A percentile compares a stretch with the other conserved stretches of the same genome.
These are phyloP conservation scores for Unio pictorum DNA, from an alignment of 2,888 invertebrate genomes.

Conservation along the genomic window DNA sequence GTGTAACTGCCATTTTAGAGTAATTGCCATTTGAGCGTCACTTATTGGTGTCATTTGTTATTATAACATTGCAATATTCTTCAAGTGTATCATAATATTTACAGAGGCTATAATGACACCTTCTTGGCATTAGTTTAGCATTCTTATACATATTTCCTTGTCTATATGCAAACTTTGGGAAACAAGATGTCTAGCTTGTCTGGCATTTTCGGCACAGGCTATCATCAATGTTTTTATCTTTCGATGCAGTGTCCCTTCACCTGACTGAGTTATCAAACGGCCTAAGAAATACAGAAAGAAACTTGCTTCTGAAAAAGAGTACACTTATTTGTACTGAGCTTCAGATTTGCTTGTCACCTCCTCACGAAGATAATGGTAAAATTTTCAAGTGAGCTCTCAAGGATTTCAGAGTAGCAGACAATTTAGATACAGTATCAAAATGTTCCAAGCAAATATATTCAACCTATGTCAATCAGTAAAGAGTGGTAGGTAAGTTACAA, in stretches of 20 bases:
- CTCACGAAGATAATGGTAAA: slow-evolving; percentile 20
- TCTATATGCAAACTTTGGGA: slow-evolving; percentile 17
- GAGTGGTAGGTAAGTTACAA: slow-evolving; percentile 28
- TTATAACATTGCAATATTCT: too few relatives aligned
- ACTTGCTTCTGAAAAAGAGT: slow-evolving; percentile 16
- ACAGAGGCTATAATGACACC: slow-evolving; percentile 12
- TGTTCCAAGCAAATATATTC: slow-evolving; percentile 12
- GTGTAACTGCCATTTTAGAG: too few relatives aligned
- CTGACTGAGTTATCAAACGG: slow-evolving; percentile 12
- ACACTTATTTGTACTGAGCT: slow-evolving; percentile 22
- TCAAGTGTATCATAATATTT: background rate
- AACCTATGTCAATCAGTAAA: slow-evolving; percentile 25
- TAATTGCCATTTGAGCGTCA: too few relatives aligned
- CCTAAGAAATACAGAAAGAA: slow-evolving; percentile 8
- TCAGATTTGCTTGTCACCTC: slow-evolving; percentile 18
- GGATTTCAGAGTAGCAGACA: slow-evolving; percentile 13
- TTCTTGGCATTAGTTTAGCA: slow-evolving; percentile 25
- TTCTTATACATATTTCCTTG: slow-evolving; percentile 20
- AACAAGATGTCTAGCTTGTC: slow-evolving; percentile 17
- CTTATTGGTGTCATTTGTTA: too few relatives aligned
- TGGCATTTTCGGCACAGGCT: slow-evolving; percentile 21
- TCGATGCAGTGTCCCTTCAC: slow-evolving; percentile 13
- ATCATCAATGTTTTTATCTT: slow-evolving; percentile 11
- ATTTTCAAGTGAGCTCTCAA: slow-evolving; percentile 13
- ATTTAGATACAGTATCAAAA: slow-evolving; percentile 20